Evolutionary conservation across 2,888 invertebrate species (phyloP), one percentile per base, ranked within the genome.

Genomic region (Phrixothrix hirtus): DNA sequence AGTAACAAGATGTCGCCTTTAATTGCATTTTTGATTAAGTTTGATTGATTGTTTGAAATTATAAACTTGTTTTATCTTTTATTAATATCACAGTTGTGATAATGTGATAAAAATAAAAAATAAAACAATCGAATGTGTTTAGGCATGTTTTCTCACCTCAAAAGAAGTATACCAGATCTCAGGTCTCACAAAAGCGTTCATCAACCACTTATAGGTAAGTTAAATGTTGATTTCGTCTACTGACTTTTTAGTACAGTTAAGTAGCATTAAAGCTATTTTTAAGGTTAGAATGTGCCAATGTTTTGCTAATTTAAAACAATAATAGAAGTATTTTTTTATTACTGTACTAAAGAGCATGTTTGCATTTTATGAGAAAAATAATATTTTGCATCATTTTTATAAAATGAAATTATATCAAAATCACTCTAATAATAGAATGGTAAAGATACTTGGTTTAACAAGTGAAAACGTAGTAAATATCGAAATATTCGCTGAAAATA

Each of bases 111-210:
- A 61, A 61, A 64, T 63, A 60, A 65, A 63, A 59, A 59, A 60
- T 62, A 61, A 67, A 67, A 64, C 69, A 69, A 69, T 68, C 62
- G 63, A 67, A 62, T 65, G 72, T 79, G 79, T 85, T 83, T 84
- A 89, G 89, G 89, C 85, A 87, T 89, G 87, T 84, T 89, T 83
- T 86, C 87, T 81, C 88, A 89, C 81, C 86, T 89, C 81, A 89
- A 89, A 85, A 83, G 89, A 84, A 89, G 89, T 83, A 86, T 90
- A 81, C 89, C 89, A 76, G 89, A 89, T 80, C 85, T 89, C 77
- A 86, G 88, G 79, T 84, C 86, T 79, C 79, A 80, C 76, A 87
- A 86, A 84, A 85, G 78, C 64, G 72, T 83, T 72, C 87, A 86
- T 75, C 87, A 86, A 79, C 86, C 86, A 74, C 81, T 87, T 72